Conservation (phyloP, 2,113 vertebrate species). For the Poeciliopsis retropinna region DNA sequence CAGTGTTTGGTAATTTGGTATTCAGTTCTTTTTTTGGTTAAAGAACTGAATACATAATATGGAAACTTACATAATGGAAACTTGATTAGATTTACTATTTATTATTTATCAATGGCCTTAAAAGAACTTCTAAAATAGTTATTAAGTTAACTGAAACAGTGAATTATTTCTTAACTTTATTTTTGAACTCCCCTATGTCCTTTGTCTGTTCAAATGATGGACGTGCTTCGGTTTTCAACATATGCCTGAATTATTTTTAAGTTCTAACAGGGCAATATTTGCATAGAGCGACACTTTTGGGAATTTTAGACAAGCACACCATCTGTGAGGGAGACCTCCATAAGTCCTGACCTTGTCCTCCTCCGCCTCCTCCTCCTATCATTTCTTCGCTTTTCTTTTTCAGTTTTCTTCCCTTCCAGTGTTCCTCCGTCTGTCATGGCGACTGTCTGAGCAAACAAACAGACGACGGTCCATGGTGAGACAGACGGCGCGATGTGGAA, state of each 20-base stretch:
- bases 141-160: constrained; percentile 9
- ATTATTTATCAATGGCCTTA: neutral
- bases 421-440: constrained; percentile 71
- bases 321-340: constrained; percentile 68
- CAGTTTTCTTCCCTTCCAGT: constrained; percentile 40
- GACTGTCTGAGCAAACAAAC: constrained; percentile 74
- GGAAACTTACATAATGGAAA: neutral
- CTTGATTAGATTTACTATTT: neutral
- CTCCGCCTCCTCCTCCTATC: constrained; percentile 35
- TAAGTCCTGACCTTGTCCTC: constrained; percentile 38
- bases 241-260: constrained; percentile 59
- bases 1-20: neutral
- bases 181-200: neutral
- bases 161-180: neutral
- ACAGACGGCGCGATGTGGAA: constrained; percentile 68
- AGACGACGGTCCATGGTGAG: constrained; percentile 48
- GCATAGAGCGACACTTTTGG: constrained; percentile 58
- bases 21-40: too few relatives aligned
- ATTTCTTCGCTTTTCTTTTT: constrained; percentile 37
- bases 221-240: constrained; percentile 25
- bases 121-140: constrained; percentile 3
- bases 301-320: constrained; percentile 63
- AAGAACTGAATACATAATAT: neutral
- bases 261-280: constrained; percentile 45
- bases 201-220: constrained; percentile 18